A percentile compares a stretch with the other conserved stretches of the same genome.
Conservation (phyloP, 2,888 invertebrate genomes). For the Phortica okadai region DNA sequence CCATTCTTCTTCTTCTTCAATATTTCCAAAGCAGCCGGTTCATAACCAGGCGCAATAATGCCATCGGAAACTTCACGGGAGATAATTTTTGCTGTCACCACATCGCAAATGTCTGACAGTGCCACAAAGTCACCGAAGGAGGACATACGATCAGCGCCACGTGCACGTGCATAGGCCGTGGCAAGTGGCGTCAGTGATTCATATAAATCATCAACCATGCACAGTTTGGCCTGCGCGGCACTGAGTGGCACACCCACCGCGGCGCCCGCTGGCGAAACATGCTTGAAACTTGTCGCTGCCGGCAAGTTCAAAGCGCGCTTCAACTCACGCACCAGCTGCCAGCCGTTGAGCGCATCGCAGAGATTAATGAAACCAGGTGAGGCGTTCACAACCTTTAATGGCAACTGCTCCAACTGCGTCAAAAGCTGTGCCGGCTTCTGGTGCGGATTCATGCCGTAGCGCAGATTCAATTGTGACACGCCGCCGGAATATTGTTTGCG, state of each 20-base stretch:
- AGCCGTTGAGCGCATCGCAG: slow-evolving; percentile 97
- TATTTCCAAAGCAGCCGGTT: slow-evolving; percentile 87
- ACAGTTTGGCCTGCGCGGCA: slow-evolving; percentile 88
- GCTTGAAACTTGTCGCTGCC: slow-evolving; percentile 98
- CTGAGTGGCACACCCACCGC: slow-evolving; percentile 91
- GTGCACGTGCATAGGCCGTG: slow-evolving; percentile 94
- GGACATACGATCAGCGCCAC: slow-evolving; percentile 99
- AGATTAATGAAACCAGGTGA: slow-evolving; percentile 98
- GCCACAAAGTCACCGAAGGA: slow-evolving; percentile 99
- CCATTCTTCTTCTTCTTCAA: slow-evolving; percentile 97
- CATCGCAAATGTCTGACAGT: slow-evolving; percentile 93
- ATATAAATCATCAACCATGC: slow-evolving; percentile 93
- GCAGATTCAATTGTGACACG: slow-evolving; percentile 87
- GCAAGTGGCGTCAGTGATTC: slow-evolving; percentile 88
- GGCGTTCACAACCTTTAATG: slow-evolving; percentile 92
- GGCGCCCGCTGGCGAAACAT: slow-evolving; percentile 98
- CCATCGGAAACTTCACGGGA: slow-evolving; percentile 97
- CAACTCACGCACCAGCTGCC: slow-evolving; percentile 95
- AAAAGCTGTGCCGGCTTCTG: slow-evolving; percentile 97
- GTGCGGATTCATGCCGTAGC: slow-evolving; percentile 99
- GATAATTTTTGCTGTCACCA: slow-evolving; percentile 92
- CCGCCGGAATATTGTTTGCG: slow-evolving; percentile 90
- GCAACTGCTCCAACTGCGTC: slow-evolving; percentile 86
- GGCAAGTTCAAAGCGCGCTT: slow-evolving; percentile 87
- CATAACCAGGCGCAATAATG: slow-evolving; percentile 96